These are phyloP conservation scores for Empis livida DNA, from an alignment of 2,888 invertebrate genomes.

Conservation along the genomic window DNA sequence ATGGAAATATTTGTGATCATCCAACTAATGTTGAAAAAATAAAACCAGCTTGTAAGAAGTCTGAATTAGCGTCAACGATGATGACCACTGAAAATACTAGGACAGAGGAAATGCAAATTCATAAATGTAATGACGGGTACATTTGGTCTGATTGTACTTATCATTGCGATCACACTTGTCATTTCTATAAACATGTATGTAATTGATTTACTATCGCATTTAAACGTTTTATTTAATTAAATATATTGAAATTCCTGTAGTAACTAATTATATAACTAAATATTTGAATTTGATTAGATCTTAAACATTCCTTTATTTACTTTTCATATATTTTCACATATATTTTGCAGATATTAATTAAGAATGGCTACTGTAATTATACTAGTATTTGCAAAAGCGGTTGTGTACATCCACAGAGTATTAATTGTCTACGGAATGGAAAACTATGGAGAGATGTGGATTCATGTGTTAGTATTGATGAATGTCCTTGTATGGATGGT, in stretches of 20 bases:
- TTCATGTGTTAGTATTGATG: conserved; percentile 56
- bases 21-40: conserved; percentile 42
- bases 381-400: conserved; percentile 28
- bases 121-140: conserved; percentile 35
- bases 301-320: too few relatives aligned
- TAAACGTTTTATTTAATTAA: too few relatives aligned
- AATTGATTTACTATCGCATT: neutral
- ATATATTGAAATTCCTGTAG: too few relatives aligned
- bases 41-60: conserved; percentile 45
- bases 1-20: conserved; percentile 50
- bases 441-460: conserved; percentile 56
- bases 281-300: too few relatives aligned
- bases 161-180: conserved; percentile 57
- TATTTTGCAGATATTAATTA: conserved; percentile 18
- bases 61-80: conserved; percentile 8
- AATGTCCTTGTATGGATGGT: conserved; percentile 64
- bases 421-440: conserved; percentile 41
- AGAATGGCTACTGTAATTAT: conserved; percentile 26
- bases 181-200: conserved; percentile 42
- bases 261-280: too few relatives aligned
- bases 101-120: too few relatives aligned
- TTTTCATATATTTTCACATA: too few relatives aligned
- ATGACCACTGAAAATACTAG: conserved; percentile 7
- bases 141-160: conserved; percentile 57
- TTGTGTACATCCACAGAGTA: conserved; percentile 29